Evolutionary conservation across 2,888 invertebrate species (phyloP), one percentile per base, ranked within the genome.

Genomic region (Chromoteleia sp.): DNA sequence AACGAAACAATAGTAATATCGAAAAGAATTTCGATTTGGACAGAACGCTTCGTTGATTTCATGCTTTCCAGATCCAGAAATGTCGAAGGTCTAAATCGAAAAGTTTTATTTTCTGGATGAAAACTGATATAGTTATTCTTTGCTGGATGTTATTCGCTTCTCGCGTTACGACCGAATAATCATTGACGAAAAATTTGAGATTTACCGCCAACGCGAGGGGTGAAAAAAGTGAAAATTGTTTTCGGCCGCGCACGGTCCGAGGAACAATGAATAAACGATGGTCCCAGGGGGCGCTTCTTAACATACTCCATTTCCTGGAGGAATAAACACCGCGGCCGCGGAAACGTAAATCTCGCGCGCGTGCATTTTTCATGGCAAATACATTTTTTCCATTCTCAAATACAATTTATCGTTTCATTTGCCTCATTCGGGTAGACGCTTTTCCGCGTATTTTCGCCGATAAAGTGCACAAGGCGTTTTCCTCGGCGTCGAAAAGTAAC

Each of bases 361-460:
- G 33, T 54, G 10, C 17, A 33, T 54, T 33, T 33, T 17, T 33
- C 54, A 29, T 50, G 29, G 7, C 1, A n/a, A 15, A 41, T 12
- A 43, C 14, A 56, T 6, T 5, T 36, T 33, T 43, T 30, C 21
- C 59, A 61, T 29, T 43, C 29, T 15, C 36, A 29, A 61, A 43
- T 43, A 15, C 43, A 43, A 43, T 43, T 61, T 61, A 29, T 14
- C 45, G 29, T 61, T 43, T 61, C 43, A 45, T 29, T 43, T 50
- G 4, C 17, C 33, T 2, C 19, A 15, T 52, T 45, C n/a, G 14
- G 2, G 10, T 3, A n/a, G 8, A 45, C 2, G 10, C 10, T 45
- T 45, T 45, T n/a, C 19, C 50, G 15, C 12, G 25, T 2, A 12
- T 5, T 4, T 25, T 29, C 29, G 25, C 2, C 29, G 12, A 29